A percentile compares a stretch with the other conserved stretches of the same genome.
Evolutionary conservation across 2,888 invertebrate genomes (phyloP).

Genomic region (Caenorhabditis imperialis): DNA sequence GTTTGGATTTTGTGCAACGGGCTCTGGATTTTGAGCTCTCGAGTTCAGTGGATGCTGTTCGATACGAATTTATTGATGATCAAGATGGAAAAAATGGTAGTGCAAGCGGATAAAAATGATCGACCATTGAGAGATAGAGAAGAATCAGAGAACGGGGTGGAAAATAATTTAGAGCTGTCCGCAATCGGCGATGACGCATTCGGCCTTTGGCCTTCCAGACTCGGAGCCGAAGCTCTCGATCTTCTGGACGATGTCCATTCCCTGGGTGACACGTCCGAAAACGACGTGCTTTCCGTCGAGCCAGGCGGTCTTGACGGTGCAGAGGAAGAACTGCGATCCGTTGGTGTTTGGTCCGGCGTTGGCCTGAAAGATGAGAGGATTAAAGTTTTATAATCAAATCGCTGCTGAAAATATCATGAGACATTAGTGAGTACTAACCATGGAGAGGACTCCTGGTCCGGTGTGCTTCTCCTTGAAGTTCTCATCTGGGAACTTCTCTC

Average conservation of each 20-base stretch:
- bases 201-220: slow-evolving; percentile 81
- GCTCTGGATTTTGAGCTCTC: too few species aligned
- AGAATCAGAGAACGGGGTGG: slow-evolving; percentile 1
- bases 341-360: slow-evolving; percentile 74
- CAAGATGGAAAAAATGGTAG: too few species aligned
- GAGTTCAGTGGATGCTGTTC: too few species aligned
- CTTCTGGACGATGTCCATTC: slow-evolving; percentile 73
- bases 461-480: slow-evolving; percentile 86
- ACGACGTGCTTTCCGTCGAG: slow-evolving; percentile 73
- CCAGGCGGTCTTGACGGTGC: slow-evolving; percentile 73
- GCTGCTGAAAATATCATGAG: background rate
- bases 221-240: slow-evolving; percentile 69
- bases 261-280: slow-evolving; percentile 63
- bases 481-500: slow-evolving; percentile 91
- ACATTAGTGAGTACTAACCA: slow-evolving; percentile 81
- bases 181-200: slow-evolving; percentile 86
- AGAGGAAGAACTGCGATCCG: slow-evolving; percentile 75
- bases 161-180: slow-evolving; percentile 84
- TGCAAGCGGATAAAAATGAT: too few species aligned
- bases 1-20: too few species aligned
- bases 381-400: background rate
- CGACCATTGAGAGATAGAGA: too few species aligned
- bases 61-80: too few species aligned
- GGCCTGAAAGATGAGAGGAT: slow-evolving; percentile 49
- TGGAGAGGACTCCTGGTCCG: slow-evolving; percentile 84